Conservation (phyloP, 2,797 vertebrate genomes). For the Halcyon badia region DNA sequence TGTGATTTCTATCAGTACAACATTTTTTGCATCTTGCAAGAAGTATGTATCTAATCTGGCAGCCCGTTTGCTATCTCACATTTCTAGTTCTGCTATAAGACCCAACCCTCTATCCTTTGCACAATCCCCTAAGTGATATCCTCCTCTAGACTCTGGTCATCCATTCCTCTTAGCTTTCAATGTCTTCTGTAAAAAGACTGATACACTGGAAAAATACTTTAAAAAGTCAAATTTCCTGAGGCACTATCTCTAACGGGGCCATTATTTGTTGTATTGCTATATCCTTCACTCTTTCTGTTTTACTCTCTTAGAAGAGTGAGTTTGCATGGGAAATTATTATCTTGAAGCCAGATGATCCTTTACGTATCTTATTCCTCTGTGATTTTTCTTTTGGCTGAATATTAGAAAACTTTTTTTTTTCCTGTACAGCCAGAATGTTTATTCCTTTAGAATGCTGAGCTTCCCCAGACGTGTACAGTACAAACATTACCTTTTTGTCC, state of each 20-base stretch:
- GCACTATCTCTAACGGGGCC: background rate
- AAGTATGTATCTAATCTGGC: background rate
- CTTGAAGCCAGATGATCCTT: background rate
- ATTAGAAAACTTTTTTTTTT: background rate
- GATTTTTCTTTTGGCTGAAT: background rate
- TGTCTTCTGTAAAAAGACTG: background rate
- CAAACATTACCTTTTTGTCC: constrained; percentile 59
- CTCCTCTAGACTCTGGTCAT: background rate
- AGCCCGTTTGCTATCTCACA: background rate
- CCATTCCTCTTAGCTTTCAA: constrained; percentile 42
- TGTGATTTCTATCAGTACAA: background rate
- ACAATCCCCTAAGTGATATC: background rate
- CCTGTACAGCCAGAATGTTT: background rate
- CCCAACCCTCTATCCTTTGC: background rate
- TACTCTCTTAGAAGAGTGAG: background rate
- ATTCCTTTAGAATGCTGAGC: background rate
- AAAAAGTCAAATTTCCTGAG: constrained; percentile 39
- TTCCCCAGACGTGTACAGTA: background rate
- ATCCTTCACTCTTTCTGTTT: background rate
- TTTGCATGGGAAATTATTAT: background rate
- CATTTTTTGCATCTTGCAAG: background rate
- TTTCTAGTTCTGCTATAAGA: background rate
- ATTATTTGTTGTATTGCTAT: background rate
- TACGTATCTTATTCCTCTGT: background rate
- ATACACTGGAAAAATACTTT: background rate